These are phyloP conservation scores for Neodontobutis hainanensis DNA, from an alignment of 2,113 vertebrate species.

Conservation along the genomic window DNA sequence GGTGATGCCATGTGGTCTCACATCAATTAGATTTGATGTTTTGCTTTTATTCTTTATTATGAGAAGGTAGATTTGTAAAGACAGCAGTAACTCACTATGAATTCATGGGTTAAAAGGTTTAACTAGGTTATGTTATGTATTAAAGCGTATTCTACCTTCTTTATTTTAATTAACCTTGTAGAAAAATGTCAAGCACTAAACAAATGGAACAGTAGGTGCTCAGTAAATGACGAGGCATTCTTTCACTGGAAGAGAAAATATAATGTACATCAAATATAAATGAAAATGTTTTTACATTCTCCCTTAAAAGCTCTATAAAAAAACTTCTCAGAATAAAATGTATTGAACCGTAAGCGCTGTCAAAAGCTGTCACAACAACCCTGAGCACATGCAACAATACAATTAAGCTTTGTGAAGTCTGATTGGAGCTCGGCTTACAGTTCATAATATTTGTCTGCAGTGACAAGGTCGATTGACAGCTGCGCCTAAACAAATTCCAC, in stretches of 20 bases:
- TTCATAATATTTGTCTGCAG: not conserved
- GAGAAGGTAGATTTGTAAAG: not conserved
- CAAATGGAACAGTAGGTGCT: slow-evolving; percentile 10
- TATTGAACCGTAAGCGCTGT: not conserved
- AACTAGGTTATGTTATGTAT: not conserved
- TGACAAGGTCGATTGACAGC: not conserved
- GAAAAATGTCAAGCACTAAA: slow-evolving; percentile 6
- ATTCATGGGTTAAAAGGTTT: not conserved
- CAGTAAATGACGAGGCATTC: slow-evolving; percentile 9
- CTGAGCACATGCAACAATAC: not conserved
- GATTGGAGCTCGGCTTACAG: not conserved
- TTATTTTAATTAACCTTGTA: slow-evolving; percentile 25
- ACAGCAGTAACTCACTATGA: not conserved
- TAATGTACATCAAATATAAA: slow-evolving; percentile 28
- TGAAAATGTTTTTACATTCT: not conserved
- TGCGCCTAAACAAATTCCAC: not conserved
- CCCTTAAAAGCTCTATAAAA: no score
- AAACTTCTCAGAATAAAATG: no score
- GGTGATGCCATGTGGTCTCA: not conserved
- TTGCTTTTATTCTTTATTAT: not conserved
- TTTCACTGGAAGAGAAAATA: not conserved
- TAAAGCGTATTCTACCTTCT: not conserved
- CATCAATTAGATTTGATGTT: not conserved
- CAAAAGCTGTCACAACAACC: not conserved
- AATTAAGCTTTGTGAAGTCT: not conserved